Evolutionary conservation across 2,888 invertebrate species (phyloP).

Genomic region (Caenorhabditis drosophilae): DNA sequence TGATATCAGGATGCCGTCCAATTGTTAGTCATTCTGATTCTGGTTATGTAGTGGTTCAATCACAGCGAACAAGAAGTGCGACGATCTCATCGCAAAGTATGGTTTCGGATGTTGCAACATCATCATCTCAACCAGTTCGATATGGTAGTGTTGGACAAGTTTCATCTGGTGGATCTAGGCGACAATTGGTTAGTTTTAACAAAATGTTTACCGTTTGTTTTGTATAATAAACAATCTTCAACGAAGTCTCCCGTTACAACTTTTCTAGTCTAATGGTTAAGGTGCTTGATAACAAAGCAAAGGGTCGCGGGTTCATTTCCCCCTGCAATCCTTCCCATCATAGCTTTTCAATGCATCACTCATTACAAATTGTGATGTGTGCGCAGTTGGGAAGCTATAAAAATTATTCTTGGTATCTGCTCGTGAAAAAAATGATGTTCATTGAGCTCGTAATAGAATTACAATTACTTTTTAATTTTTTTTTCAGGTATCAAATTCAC

Average conservation of each 20-base stretch:
- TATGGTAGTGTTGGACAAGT: too few relatives aligned
- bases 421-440: slow-evolving; percentile 27
- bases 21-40: not conserved
- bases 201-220: too few relatives aligned
- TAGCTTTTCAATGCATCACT: slow-evolving; percentile 24
- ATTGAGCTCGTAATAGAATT: slow-evolving; percentile 38
- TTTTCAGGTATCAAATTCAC: not conserved
- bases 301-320: slow-evolving; percentile 6
- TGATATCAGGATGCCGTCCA: not conserved
- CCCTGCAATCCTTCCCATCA: too few relatives aligned
- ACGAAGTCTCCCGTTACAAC: too few relatives aligned
- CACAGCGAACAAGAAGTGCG: slow-evolving; percentile 8
- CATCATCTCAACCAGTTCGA: too few relatives aligned
- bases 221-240: too few relatives aligned
- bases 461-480: slow-evolving; percentile 24
- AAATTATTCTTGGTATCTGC: slow-evolving; percentile 42
- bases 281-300: not conserved
- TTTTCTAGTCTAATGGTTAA: not conserved
- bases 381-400: slow-evolving; percentile 23
- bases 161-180: too few relatives aligned
- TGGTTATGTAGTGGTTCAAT: slow-evolving; percentile 1
- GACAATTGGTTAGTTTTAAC: too few relatives aligned
- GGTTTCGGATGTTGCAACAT: too few relatives aligned
- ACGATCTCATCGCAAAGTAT: not conserved
- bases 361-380: slow-evolving; percentile 22